Evolutionary conservation across 2,113 vertebrate genomes (phyloP), one percentile per base, ranked within the genome.

Genomic region (Lynx canadensis): DNA sequence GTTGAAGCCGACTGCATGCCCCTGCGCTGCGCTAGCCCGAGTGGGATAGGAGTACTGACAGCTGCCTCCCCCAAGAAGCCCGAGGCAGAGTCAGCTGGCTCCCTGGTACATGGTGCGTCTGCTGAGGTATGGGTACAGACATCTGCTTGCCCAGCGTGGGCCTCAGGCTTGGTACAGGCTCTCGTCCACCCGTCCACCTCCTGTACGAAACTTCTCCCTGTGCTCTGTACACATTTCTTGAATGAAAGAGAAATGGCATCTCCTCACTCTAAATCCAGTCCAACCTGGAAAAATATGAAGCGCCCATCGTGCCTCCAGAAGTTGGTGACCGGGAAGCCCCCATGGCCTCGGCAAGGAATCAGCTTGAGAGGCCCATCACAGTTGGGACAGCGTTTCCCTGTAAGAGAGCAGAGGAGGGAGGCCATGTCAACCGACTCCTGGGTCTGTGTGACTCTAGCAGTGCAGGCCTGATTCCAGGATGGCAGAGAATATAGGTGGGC

Each of bases 271-370:
- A 95, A 89, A 10, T 36, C 8, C 63, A 96, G 89, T 88, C 98
- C 57, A 83, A 99, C 99, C 99, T 99, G 99, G 98, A 99, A 99
- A 98, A 99, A 99, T 97, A 99, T 99, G 96, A 98, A 99, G 83
- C 96, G 98, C 66, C 99, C 99, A 14, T 99, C 99, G 0, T 99
- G 99, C 76, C 99, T 99, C 99, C 99, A 99, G 97, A 99, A 99
- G 92, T 99, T 99, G 97, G 99, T 99, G 94, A 99, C 99, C 0
- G 99, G 99, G 88, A 99, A 99, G 33, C 99, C 99, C 23, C 99
- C 99, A 0, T 99, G 99, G 65, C 99, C 99, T 87, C 98, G 97
- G 94, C 99, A 99, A 27, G 99, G 98, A 80, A 99, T 98, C 8
- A 99, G 98, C 73, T 69, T 98, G 96, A 99, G 97, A 0, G 99